Evolutionary conservation across 1,140 invertebrate genomes (phyloP), one percentile per base, ranked within the genome.

Genomic region (Meloidogyne hapla): DNA sequence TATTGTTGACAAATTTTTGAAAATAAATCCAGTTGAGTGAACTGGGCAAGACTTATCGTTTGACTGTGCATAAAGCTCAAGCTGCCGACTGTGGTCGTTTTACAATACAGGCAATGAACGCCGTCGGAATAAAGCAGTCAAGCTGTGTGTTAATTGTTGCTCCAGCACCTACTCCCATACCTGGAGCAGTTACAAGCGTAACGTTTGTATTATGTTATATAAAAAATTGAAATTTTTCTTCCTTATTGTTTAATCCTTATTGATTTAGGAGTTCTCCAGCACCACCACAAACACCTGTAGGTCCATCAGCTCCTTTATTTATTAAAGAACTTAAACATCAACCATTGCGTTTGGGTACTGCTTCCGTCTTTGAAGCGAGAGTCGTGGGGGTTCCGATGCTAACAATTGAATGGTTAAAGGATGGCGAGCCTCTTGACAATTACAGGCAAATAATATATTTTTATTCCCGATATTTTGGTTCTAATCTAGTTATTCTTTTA

Each of bases 371-470:
- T 13, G 84, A 85, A 77, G 83, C 75, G 3, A 71, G 84, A 42
- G 83, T 85, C n/a, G 84, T 81, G 2, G 83, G 82, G 4, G 76
- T 81, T 1, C 84, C 84, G 13, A 38, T 83, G 23, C 83, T 85
- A 12, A 69, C 70, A 28, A 76, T 85, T 63, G 94, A 95, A 90
- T 96, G 94, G 94, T 94, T 93, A 89, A 94, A 93, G 92, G 94
- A 96, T 88, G 93, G 93, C 70, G 93, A 94, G 89, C 92, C 94
- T 28, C 88, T 95, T 62, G 92, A 92, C 88, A 93, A 93, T 48
- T 94, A 87, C 77, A 65, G 78, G 82, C 80, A 18, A 40, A 23
- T 28, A 21, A 2, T 21, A 25, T 28, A 18, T 62, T 66, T 42
- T 48, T 4, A 21, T 33, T 21, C 9, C 9, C 33, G 33, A 33